Evolutionary conservation across 1,140 invertebrate genomes (phyloP), one percentile per base, ranked within the genome.

Genomic region (Platyscapa corneri): DNA sequence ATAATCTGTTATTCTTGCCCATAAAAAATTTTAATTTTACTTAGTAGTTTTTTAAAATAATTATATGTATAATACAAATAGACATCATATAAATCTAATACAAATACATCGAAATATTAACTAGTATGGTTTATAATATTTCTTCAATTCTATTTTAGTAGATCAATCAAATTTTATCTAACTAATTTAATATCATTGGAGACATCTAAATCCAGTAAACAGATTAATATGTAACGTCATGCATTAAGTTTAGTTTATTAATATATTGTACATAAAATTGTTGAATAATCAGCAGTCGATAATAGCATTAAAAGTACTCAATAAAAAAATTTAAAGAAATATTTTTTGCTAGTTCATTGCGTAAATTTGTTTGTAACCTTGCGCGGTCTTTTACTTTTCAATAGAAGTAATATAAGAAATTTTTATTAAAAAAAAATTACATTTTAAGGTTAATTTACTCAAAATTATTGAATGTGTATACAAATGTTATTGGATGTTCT

Each of bases 111-210:
- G n/a, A 46, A 46, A 46, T 7, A 7, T 12, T 46, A 46, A 7
- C 12, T 46, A 12, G 6, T 7, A 7, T 46, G 12, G 12, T 46
- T 46, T 46, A 46, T 46, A 12, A 46, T 46, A 5, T 46, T 46
- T 46, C 5, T 12, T 46, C 6, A 46, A 46, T 46, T 46, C 2
- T 42, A 37, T 42, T 60, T 23, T 16, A 23, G 3, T 42, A 23
- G 27, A 74, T 6, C 70, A 74, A 74, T 74, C 70, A 74, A 74
- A 2, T 23, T 74, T 20, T 74, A 74, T 70, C 32, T 70, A 70
- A 70, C 16, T 70, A 37, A 70, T 70, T 70, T 70, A 70, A 37
- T 70, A 70, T 70, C 34, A 37, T 16, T 20, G 34, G 34, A 67
- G 34, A 70, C 34, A 70, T 70, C 30, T 37, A n/a, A 70, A 70